These are phyloP conservation scores for Bombus sylvicola DNA, from an alignment of 1,140 invertebrate genomes.

Conservation along the genomic window DNA sequence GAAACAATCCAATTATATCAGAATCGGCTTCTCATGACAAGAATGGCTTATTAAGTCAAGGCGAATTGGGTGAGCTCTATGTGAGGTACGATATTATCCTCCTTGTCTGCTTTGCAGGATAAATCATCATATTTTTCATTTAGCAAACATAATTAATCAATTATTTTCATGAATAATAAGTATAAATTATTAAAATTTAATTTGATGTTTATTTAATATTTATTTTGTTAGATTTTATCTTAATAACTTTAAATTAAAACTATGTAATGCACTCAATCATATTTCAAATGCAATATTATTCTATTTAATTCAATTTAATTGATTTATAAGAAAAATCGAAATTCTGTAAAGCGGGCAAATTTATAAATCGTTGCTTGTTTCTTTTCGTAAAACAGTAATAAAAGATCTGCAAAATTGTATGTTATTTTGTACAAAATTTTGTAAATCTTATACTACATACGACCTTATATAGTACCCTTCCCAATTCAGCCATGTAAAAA, in stretches of 20 bases:
- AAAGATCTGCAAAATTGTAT: conserved; percentile 1
- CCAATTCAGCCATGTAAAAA: conserved; percentile 76
- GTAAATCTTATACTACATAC: conserved; percentile 23
- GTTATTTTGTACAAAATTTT: neutral
- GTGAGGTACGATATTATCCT: conserved; percentile 81
- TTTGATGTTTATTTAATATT: conserved; percentile 6
- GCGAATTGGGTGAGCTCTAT: conserved; percentile 83
- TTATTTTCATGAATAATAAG: conserved; percentile 20
- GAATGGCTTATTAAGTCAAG: conserved; percentile 81
- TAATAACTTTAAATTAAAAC: conserved; percentile 2
- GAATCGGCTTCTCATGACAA: conserved; percentile 76
- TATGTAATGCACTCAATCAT: neutral
- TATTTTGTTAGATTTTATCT: neutral
- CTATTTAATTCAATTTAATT: neutral
- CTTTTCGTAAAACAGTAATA: conserved; percentile 28
- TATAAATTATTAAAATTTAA: conserved; percentile 16
- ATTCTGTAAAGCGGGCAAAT: conserved; percentile 69
- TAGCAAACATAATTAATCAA: conserved; percentile 22
- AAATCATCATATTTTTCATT: conserved; percentile 27
- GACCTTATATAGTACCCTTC: conserved; percentile 78
- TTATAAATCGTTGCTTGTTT: conserved; percentile 43
- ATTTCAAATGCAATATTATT: conserved; percentile 27
- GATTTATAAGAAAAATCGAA: conserved; percentile 3
- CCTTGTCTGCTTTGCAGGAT: conserved; percentile 75
- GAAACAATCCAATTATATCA: conserved; percentile 73